Conservation (phyloP, 1,140 invertebrate species). For the Sycophaga agraensis region DNA sequence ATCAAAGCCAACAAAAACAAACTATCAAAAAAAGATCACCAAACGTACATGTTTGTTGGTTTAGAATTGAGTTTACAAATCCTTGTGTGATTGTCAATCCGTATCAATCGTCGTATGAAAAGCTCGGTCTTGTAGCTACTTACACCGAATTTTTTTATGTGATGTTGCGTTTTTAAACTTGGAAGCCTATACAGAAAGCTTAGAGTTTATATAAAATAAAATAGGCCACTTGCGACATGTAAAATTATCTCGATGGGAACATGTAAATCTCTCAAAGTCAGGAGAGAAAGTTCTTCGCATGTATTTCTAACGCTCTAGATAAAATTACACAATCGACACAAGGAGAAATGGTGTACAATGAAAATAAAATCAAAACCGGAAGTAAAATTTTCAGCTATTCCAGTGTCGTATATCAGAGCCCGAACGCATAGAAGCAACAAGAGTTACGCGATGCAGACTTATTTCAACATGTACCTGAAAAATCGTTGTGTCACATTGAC, state of each 20-base stretch:
- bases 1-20: conserved; percentile 5
- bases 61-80: neutral
- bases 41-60: conserved; percentile 9
- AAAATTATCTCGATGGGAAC: neutral
- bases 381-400: neutral
- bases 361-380: neutral
- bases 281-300: neutral
- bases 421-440: neutral
- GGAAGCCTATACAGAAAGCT: conserved; percentile 20
- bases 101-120: neutral
- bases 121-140: conserved; percentile 19
- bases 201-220: conserved; percentile 3
- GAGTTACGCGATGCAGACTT: conserved; percentile 4
- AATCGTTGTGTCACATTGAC: neutral
- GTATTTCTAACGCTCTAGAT: neutral
- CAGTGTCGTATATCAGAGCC: neutral
- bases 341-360: too few species aligned
- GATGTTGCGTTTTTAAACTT: conserved; percentile 15
- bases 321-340: too few species aligned
- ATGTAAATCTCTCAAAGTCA: neutral
- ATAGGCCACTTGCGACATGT: conserved; percentile 9
- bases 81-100: conserved; percentile 5
- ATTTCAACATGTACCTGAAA: conserved; percentile 27
- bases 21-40: conserved; percentile 1
- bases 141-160: conserved; percentile 16